Conservation (phyloP, 2,797 vertebrate genomes). For the Phaenicophaeus curvirostris region DNA sequence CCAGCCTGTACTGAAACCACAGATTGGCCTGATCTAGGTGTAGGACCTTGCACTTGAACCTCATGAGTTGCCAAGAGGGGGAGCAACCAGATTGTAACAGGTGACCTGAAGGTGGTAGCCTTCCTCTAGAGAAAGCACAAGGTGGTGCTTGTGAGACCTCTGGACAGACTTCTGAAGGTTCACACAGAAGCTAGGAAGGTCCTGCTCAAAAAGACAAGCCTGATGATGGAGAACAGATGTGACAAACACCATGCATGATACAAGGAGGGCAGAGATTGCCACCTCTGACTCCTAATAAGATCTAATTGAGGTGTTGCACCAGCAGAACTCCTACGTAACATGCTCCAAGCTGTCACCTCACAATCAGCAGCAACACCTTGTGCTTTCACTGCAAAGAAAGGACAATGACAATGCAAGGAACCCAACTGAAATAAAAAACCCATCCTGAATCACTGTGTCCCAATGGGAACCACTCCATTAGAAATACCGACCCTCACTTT, state of each 20-base stretch:
- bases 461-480: fast-evolving
- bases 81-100: too few relatives aligned
- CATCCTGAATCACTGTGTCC: fast-evolving
- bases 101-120: too few relatives aligned
- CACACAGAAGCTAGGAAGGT: too few relatives aligned
- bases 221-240: constrained; percentile 18
- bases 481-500: neutral
- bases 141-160: too few relatives aligned
- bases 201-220: fast-evolving
- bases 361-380: neutral
- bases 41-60: too few relatives aligned
- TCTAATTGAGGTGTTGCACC: neutral
- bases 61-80: too few relatives aligned
- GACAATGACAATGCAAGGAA: neutral
- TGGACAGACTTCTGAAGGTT: too few relatives aligned
- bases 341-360: neutral
- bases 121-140: too few relatives aligned
- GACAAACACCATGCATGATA: neutral
- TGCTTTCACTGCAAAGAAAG: too few relatives aligned
- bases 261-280: neutral
- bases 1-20: too few relatives aligned
- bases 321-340: fast-evolving
- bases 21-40: too few relatives aligned
- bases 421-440: neutral
- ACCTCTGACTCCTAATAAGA: neutral